Evolutionary conservation across 2,888 invertebrate genomes (phyloP), one percentile per base, ranked within the genome.

Genomic region (Acronicta aceris): DNA sequence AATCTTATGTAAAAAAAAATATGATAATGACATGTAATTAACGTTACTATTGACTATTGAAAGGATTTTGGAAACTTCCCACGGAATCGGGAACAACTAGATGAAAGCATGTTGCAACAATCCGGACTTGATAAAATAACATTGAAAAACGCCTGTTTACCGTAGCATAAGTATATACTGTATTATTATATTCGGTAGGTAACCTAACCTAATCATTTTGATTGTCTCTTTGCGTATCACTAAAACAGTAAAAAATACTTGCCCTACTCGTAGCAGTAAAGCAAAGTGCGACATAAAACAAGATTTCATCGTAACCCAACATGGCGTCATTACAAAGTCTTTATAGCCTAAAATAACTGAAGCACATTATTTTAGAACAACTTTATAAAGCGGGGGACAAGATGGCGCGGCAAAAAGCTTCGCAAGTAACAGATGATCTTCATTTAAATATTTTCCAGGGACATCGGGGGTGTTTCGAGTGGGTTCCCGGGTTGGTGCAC

Each of bases 381-480:
- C 77, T 69, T 76, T 79, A 76, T 64, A 69, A 58, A 57, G 56
- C 55, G 64, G 77, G 73, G 60, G 65, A 56, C 72, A 79, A 72
- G 79, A 76, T 50, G 74, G 76, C 76, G 77, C 40, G 58, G 71
- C 76, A 79, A 78, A 78, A 81, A 78, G 71, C 78, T 68, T 73
- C 74, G 61, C 65, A 65, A 82, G 83, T 79, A 79, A 82, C 82
- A 82, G 82, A 82, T 83, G 82, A 82, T 82, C 83, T 81, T 83
- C 82, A 82, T 82, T 83, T 83, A 79, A 83, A 82, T 82, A 82
- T 76, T 78, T 78, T 71, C 73, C 59, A 50, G 79, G 73, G 74
- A 71, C 78, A 65, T 57, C 57, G 66, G 65, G 78, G 78, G 71
- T 56, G 71, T 57, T 71, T 65, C 45, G 49, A 69, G 65, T 56